Base-by-base conservation (phyloP, 2,888 invertebrate species). In the Cyrtodaria siliqua region DNA sequence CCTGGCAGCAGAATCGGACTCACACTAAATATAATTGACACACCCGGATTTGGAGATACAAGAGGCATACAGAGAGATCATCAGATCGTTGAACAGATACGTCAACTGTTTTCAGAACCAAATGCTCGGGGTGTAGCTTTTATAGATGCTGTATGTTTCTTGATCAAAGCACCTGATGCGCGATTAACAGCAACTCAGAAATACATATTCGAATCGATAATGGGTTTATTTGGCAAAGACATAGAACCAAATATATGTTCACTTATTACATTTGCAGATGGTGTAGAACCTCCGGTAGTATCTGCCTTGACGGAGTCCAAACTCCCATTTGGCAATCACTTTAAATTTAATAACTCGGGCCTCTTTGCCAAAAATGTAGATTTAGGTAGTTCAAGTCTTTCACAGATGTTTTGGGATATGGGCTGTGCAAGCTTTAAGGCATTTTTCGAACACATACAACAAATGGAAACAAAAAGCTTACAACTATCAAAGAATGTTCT, bases 191-290 rank as follows among this genome's bases (percentile, higher is more conserved):
- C 73, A 23, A 69, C 78, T 8, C 84, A 84, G 59, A 75, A 57
- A 44, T 84, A 84, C 61, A 82, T 84, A 27, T 78, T 82, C 53
- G 67, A 78, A 20, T 55, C 76, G 18, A 80, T 80, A 16, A 52
- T 82, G 29, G 78, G 78, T 4, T 49, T 84, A 14, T 84, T 84
- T 61, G 82, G 84, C 2, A 67, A 73, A 44, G 82, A 84, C 47
- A 84, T 80, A 16, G 59, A 66, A 40, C 44, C 70, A 3, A 84
- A 84, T 26, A 76, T 84, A 9, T 78, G 73, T 61, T 68, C 61
- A 12, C 47, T 82, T 27, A 64, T 82, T 29, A 84, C 84, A n/a
- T 84, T 84, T 61, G 84, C 84, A 3, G 84, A 84, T 62, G 80
- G 79, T n/a, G 67, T 78, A 47, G 61, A 50, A 18, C 84, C 84